These are phyloP conservation scores for Pheosia gnoma DNA, from an alignment of 2,888 invertebrate genomes.

Conservation along the genomic window DNA sequence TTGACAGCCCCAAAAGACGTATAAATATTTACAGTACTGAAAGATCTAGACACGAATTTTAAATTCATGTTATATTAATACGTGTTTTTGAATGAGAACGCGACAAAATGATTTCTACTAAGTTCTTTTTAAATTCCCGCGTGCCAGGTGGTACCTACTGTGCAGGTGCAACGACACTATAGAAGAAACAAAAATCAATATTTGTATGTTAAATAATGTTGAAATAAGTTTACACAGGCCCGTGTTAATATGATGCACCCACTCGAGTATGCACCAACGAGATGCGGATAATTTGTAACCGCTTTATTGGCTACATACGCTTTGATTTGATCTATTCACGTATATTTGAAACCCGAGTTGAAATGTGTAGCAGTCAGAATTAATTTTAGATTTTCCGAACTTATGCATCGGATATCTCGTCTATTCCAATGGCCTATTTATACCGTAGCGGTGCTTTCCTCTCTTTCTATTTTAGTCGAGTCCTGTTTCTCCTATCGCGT, in stretches of 20 bases:
- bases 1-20: not conserved
- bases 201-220: not conserved
- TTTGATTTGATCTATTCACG: not conserved
- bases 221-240: not conserved
- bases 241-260: not conserved
- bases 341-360: not conserved
- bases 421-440: constrained; percentile 70
- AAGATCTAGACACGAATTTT: not conserved
- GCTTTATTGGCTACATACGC: not conserved
- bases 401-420: constrained; percentile 56
- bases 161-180: not conserved
- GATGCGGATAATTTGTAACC: not conserved
- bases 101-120: not conserved
- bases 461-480: constrained; percentile 63
- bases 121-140: not conserved
- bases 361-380: constrained; percentile 6
- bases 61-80: not conserved
- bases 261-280: not conserved
- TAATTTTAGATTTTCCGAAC: constrained; percentile 43
- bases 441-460: constrained; percentile 66
- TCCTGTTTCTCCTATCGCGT: constrained; percentile 58
- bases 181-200: not conserved
- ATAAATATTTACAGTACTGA: not conserved
- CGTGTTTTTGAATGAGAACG: not conserved
- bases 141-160: not conserved